Conservation (phyloP, 2,113 vertebrate genomes). For the Passerina amoena region DNA sequence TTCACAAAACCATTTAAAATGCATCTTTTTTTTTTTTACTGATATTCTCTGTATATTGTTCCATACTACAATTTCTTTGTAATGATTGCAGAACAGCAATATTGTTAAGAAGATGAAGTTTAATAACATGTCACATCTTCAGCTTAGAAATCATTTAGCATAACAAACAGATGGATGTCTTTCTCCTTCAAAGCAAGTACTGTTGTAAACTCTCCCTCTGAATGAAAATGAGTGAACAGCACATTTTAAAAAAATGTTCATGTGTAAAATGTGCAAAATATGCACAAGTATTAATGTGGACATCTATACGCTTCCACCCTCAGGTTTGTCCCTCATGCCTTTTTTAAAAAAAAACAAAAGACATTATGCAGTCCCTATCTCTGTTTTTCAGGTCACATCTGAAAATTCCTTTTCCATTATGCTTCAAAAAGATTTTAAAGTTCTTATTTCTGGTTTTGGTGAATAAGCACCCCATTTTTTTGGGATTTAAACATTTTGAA, state of each 20-base stretch:
- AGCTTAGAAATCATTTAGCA: not conserved
- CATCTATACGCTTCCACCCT: fast-evolving
- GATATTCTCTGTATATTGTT: conserved; percentile 14
- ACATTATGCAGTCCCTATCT: not conserved
- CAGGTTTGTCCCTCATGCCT: not conserved
- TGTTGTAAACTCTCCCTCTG: not conserved
- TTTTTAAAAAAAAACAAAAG: not conserved
- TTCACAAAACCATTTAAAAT: conserved; percentile 44
- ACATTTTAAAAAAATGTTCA: not conserved
- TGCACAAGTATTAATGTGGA: not conserved
- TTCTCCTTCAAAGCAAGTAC: not conserved
- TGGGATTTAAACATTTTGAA: not conserved
- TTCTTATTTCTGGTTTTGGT: not conserved
- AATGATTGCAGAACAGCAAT: not conserved
- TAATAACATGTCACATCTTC: not conserved
- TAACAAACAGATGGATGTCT: not conserved
- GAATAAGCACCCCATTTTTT: not conserved
- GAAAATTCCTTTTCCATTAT: not conserved
- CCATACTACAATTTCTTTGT: not conserved
- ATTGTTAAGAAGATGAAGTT: not conserved
- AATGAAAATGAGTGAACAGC: not conserved
- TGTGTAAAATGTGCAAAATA: not conserved
- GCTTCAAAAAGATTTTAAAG: not conserved
- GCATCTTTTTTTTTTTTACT: not conserved
- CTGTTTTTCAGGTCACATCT: not conserved